Percentiles rank a stretch among this genome's conserved stretches.
These are phyloP conservation scores for Pseudachorutes palmiensis DNA, from an alignment of 1,140 invertebrate genomes.

Conservation along the genomic window DNA sequence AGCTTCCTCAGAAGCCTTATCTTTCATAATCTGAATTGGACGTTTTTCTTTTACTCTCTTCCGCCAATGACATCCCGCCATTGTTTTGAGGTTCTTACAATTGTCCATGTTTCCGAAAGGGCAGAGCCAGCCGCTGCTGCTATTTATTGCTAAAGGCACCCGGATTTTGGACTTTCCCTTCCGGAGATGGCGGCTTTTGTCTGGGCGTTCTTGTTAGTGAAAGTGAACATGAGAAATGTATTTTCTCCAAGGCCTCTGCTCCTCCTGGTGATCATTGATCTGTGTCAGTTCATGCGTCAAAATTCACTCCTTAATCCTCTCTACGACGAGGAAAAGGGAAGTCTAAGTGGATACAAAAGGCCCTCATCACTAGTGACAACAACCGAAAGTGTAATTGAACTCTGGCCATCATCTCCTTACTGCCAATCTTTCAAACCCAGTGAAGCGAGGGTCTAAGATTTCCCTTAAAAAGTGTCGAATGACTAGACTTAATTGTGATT, in stretches of 20 bases:
- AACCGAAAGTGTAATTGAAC: background rate
- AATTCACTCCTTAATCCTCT: conserved; percentile 1
- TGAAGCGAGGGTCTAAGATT: background rate
- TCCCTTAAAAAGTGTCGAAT: background rate
- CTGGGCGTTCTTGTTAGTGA: background rate
- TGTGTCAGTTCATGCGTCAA: conserved; percentile 1
- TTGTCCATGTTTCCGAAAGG: too few species aligned
- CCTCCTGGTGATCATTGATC: background rate
- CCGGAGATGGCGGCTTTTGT: background rate
- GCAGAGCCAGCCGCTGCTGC: too few species aligned
- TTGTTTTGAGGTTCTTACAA: too few species aligned
- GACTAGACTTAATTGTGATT: background rate
- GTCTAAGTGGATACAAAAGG: background rate
- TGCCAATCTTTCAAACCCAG: background rate
- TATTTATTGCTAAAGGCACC: too few species aligned
- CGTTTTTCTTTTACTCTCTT: background rate
- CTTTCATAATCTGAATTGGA: conserved; percentile 1
- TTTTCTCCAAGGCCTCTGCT: background rate
- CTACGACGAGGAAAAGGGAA: too few species aligned
- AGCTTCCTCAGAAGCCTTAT: background rate
- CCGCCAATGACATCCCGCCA: too few species aligned
- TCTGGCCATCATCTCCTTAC: background rate
- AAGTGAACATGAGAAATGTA: background rate
- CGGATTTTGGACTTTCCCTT: background rate
- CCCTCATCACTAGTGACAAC: background rate